Evolutionary conservation across 1,140 invertebrate genomes (phyloP).

Genomic region (Phortica variegata): DNA sequence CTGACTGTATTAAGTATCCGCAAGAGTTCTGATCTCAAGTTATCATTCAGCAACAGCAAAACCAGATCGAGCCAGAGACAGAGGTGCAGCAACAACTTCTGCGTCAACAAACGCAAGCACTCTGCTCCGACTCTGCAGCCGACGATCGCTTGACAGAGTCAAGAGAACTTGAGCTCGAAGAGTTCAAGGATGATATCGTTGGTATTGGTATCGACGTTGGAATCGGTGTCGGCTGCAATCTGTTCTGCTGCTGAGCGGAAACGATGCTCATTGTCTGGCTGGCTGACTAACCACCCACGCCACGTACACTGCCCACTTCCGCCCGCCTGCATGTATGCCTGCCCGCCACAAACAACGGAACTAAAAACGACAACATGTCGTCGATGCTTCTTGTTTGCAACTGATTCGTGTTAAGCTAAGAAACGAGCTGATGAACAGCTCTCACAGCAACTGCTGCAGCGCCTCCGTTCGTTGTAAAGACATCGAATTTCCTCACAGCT

Average conservation of each 20-base stretch:
- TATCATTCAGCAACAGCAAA: slow-evolving; percentile 41
- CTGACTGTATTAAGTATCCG: slow-evolving; percentile 57
- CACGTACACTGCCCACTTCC: not conserved
- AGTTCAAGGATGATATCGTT: slow-evolving; percentile 44
- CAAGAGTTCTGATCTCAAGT: slow-evolving; percentile 58
- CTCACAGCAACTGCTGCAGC: not conserved
- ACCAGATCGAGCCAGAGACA: slow-evolving; percentile 8
- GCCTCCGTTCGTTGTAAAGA: not conserved
- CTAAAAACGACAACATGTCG: slow-evolving; percentile 25
- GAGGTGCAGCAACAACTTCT: slow-evolving; percentile 14
- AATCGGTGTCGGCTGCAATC: slow-evolving; percentile 38
- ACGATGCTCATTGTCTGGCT: slow-evolving; percentile 11
- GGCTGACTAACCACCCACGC: slow-evolving; percentile 1
- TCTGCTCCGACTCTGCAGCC: slow-evolving; percentile 2
- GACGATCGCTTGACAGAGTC: slow-evolving; percentile 1
- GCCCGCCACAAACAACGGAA: not conserved
- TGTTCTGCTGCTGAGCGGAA: slow-evolving; percentile 41
- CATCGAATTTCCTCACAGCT: not conserved
- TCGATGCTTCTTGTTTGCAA: slow-evolving; percentile 50
- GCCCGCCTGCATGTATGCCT: too few relatives aligned
- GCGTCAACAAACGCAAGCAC: slow-evolving; percentile 6
- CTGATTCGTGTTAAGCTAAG: slow-evolving; percentile 57
- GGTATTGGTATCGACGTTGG: too few relatives aligned
- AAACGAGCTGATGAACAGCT: slow-evolving; percentile 31
- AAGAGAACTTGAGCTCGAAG: slow-evolving; percentile 30